Evolutionary conservation across 2,797 vertebrate genomes (phyloP), one percentile per base, ranked within the genome.

Genomic region (Lagodon rhomboides): DNA sequence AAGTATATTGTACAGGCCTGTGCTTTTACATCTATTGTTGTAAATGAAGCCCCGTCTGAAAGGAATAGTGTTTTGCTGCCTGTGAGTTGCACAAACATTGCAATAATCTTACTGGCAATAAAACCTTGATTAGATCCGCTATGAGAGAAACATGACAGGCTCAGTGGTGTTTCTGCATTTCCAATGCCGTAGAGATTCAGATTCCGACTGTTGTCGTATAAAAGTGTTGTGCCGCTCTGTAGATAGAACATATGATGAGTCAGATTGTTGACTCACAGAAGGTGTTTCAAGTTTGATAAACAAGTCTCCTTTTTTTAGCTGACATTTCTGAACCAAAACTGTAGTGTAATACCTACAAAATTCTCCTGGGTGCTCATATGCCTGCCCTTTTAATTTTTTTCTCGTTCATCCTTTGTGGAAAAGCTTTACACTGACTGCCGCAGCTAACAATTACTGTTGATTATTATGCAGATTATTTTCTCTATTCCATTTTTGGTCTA

Each of bases 1-100:
- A 61, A 83, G 83, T 88, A 43, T 81, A 80, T 82, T 80, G 72
- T 68, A 84, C 83, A 59, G 79, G 56, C 68, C 69, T 64, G 70
- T 76, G 77, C 84, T 69, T 83, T 85, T 76, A 72, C 79, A 81
- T 78, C 67, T 77, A 81, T 68, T 84, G 82, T 90, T 79, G 77
- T 66, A 73, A 77, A 84, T 75, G 74, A 85, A 85, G 86, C 83
- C 15, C 58, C 61, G 51, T 88, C 86, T 84, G 49, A 80, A 47
- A 82, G 69, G 60, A 68, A 60, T 25, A 25, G 49, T 41, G 46
- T 49, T 64, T 71, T 73, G 51, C 73, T 76, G 46, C 62, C 61
- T 72, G 51, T 71, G 61, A 55, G 73, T 64, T 77, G 54, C 38
- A 43, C 79, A 84, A 75, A 89, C 76, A 69, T 64, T 73, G 72